Evolutionary conservation across 2,113 vertebrate genomes (phyloP), one percentile per base, ranked within the genome.

Genomic region (Scytalopus superciliaris): DNA sequence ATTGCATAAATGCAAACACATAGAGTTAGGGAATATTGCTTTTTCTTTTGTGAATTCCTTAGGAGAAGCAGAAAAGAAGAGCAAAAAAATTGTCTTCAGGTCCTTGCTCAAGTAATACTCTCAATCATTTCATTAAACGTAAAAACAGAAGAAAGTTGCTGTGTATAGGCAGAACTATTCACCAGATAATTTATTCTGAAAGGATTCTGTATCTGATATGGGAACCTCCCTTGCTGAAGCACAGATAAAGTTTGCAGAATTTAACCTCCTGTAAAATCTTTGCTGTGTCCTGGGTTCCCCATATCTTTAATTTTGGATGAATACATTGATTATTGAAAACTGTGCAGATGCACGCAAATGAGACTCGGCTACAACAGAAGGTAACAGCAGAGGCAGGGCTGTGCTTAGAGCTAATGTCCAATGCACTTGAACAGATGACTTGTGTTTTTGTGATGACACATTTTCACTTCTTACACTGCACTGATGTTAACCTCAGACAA

Each of bases 401-500:
- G 19, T 8, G 23, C 9, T 42, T 81, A 42, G 1, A 0, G 2
- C 5, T 63, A 33, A 27, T 1, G 3, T 17, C 19, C 30, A 56
- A 16, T 6, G 37, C 25, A 19, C 8, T 19, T 19, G 7, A 19
- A 63, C 1, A 10, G 10, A 10, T 30, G 6, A 31, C 33, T 6
- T 47, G 21, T 33, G 18, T 13, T 53, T 12, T 63, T 60, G 37
- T 57, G 24, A 52, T 47, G 14, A 15, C 23, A 25, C 0, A 0
- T 42, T 81, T 83, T 64, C 30, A 31, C 7, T 53, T 62, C 16
- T 40, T 66, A 45, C 23, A 33, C 23, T 85, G 19, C 12, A 72
- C 8, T 44, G 16, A 42, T 7, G 7, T 67, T 33, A 52, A 75
- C 2, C 18, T 31, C 74, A 31, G 5, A 15, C 25, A 75, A 91